Base-by-base conservation (phyloP, 2,113 vertebrate genomes). In the Spermophilus dauricus region DNA sequence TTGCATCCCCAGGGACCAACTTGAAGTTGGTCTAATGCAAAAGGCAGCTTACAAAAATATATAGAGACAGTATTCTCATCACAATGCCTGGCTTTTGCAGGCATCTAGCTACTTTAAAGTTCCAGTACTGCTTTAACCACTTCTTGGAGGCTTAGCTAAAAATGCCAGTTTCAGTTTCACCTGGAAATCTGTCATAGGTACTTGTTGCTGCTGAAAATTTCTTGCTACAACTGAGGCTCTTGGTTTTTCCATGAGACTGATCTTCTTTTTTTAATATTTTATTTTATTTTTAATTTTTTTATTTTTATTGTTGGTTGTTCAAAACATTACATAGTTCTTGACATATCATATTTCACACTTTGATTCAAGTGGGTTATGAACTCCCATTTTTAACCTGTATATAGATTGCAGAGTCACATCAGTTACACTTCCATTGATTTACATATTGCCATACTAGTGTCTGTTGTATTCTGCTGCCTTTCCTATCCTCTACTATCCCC, bases 171-270 rank as follows among this genome's bases (percentile, higher is more conserved):
- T 94, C 85, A 96, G 67, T 63, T 97, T 95, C 1, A 86, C 92
- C 80, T 89, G 92, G 92, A 97, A 96, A 82, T 92, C 96, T 88
- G 95, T n/a, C 77, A 89, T 84, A 77, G 88, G 94, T 34, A 88
- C 65, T 89, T 70, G 75, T 37, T 87, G 86, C 76, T 97, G 92
- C 82, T 96, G 96, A 75, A 61, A 20, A 16, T 89, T 84, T 42
- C 89, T 72, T 4, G 92, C 75, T 92, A 96, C 89, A 86, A 42
- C 5, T 80, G 80, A 90, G 56, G 20, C 82, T 94, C 97, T 65
- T 81, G 97, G 42, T 58, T 58, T n/a, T 94, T 86, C 91, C 78
- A 85, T 39, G 91, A 95, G 20, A 93, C 82, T 48, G 95, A 37
- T 37, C 37, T 37, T 37, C 37, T 37, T 37, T 37, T 37, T 37